Conservation (phyloP, 2,888 invertebrate species). For the Pyrrhia umbra region DNA sequence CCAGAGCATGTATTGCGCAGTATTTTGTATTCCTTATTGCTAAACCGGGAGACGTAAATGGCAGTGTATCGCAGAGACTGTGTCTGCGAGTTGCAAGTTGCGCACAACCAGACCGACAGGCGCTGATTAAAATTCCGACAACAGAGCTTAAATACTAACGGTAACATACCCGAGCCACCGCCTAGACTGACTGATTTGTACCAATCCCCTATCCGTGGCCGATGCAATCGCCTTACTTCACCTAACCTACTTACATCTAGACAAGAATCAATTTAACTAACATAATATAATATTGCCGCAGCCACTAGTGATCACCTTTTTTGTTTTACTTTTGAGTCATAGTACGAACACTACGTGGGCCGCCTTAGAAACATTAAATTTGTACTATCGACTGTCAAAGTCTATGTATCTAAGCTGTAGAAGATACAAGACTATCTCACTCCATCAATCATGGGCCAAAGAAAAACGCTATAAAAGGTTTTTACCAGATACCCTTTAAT, state of each 20-base stretch:
- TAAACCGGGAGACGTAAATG: conserved; percentile 74
- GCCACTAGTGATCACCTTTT: conserved; percentile 33
- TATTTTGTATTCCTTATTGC: conserved; percentile 73
- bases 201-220: conserved; percentile 26
- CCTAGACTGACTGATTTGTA: conserved; percentile 38
- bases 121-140: conserved; percentile 72
- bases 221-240: conserved; percentile 49
- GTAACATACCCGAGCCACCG: conserved; percentile 34
- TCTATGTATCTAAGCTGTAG: background rate
- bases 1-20: conserved; percentile 53
- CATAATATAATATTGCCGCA: conserved; percentile 28
- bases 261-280: conserved; percentile 36
- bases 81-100: conserved; percentile 41
- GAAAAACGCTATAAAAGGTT: conserved; percentile 21
- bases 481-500: conserved; percentile 14
- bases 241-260: conserved; percentile 42
- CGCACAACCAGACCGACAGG: conserved; percentile 54
- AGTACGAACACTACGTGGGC: background rate
- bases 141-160: conserved; percentile 47
- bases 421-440: conserved; percentile 14
- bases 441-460: conserved; percentile 18
- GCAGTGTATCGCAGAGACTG: conserved; percentile 63
- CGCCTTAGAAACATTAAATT: background rate
- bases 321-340: conserved; percentile 25
- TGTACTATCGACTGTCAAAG: background rate